phyloP scores from a whole-genome alignment of 2,888 invertebrate genomes.

The Eutolmus rufibarbis region DNA sequence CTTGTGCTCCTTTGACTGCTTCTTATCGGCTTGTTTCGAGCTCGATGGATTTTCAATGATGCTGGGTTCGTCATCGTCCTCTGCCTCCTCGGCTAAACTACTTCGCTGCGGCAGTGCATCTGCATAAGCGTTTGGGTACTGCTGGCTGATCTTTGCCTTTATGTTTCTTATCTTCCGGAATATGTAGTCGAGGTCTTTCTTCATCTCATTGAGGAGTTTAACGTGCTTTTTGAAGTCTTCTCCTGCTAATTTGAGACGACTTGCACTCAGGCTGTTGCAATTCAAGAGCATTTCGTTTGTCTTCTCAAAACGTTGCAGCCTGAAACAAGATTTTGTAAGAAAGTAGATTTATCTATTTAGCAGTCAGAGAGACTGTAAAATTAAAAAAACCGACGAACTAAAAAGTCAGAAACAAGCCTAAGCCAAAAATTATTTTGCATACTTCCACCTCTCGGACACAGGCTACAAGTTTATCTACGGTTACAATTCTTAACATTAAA shows the following conservation, averaged over 20 bases:
- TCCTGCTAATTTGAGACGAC: constrained; percentile 83
- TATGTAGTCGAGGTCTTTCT: constrained; percentile 92
- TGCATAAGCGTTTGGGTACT: constrained; percentile 74
- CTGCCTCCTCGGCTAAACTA: constrained; percentile 64
- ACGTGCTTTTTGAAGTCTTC: constrained; percentile 92
- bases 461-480: too few relatives aligned
- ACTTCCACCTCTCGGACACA: too few relatives aligned
- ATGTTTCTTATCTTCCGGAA: constrained; percentile 89
- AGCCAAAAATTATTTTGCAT: too few relatives aligned
- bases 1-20: constrained; percentile 28
- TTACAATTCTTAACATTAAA: too few relatives aligned
- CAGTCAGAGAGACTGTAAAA: too few relatives aligned
- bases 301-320: constrained; percentile 96
- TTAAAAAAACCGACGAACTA: too few relatives aligned
- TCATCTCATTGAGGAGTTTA: constrained; percentile 85
- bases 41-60: constrained; percentile 49
- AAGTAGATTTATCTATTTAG: not conserved
- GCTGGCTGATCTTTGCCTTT: constrained; percentile 79
- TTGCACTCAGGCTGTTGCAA: constrained; percentile 92
- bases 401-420: too few relatives aligned
- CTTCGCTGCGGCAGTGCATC: constrained; percentile 65
- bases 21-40: not conserved
- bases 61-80: constrained; percentile 63
- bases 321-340: constrained; percentile 62
- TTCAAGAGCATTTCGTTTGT: constrained; percentile 99